Conservation (phyloP, 2,888 invertebrate genomes). For the Julus scandinavius region DNA sequence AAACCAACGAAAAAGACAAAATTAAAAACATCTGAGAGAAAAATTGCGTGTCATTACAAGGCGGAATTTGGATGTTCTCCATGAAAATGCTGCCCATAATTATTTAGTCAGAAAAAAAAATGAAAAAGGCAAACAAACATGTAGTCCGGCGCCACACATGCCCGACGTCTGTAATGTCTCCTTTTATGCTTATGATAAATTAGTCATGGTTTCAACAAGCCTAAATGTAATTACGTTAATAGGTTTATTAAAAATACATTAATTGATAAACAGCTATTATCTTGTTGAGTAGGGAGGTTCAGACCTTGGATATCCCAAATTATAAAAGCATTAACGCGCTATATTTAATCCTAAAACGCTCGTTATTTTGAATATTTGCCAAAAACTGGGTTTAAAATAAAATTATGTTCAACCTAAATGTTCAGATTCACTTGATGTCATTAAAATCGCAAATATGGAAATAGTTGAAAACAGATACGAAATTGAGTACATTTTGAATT, state of each 20-base stretch:
- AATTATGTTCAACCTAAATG: not conserved
- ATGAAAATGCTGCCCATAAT: conserved; percentile 5
- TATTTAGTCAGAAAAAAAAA: not conserved
- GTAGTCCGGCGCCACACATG: not conserved
- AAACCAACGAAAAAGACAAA: not conserved
- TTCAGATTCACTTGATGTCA: not conserved
- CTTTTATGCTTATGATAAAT: conserved; percentile 15
- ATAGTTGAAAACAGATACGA: too few species aligned
- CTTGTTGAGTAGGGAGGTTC: conserved; percentile 3
- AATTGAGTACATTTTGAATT: too few species aligned
- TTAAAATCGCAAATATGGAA: too few species aligned
- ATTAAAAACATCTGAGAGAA: not conserved
- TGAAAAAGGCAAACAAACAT: not conserved
- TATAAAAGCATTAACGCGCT: not conserved
- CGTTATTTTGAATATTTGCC: not conserved
- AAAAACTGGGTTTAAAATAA: not conserved
- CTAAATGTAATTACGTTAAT: conserved; percentile 42
- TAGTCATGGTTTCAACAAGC: conserved; percentile 10
- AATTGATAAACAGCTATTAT: conserved; percentile 39
- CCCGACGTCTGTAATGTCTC: conserved; percentile 23
- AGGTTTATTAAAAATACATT: conserved; percentile 42
- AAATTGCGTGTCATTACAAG: not conserved
- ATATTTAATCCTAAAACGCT: not conserved
- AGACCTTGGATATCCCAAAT: not conserved
- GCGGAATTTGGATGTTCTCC: conserved; percentile 14